phyloP scores from a whole-genome alignment of 2,113 vertebrate genomes.

The Platichthys stellatus region DNA sequence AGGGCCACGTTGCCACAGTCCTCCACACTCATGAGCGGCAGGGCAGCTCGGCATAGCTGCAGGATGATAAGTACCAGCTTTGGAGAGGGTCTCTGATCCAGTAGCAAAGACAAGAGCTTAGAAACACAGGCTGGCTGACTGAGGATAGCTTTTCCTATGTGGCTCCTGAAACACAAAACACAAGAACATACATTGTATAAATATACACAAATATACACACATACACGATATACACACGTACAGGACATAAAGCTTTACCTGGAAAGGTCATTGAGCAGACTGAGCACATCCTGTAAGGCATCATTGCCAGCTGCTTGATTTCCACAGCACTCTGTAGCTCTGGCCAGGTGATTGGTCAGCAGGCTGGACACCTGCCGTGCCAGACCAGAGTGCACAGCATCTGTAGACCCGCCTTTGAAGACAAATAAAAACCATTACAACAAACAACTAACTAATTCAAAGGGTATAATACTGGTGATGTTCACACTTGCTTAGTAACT shows the following conservation, averaged over 20 bases:
- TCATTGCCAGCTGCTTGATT: slow-evolving; percentile 98
- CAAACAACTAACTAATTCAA: background rate
- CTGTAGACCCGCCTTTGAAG: slow-evolving; percentile 89
- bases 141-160: slow-evolving; percentile 98
- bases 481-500: background rate
- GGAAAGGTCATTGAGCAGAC: slow-evolving; percentile 96
- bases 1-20: slow-evolving; percentile 97
- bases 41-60: slow-evolving; percentile 92
- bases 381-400: slow-evolving; percentile 96
- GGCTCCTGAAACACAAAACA: slow-evolving; percentile 85
- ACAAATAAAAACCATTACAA: background rate
- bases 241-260: slow-evolving; percentile 78
- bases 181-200: background rate
- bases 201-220: background rate
- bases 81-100: slow-evolving; percentile 97
- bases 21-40: slow-evolving; percentile 98
- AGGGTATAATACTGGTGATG: background rate
- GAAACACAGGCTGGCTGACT: slow-evolving; percentile 99
- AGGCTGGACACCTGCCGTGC: slow-evolving; percentile 97
- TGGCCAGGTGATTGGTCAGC: slow-evolving; percentile 95
- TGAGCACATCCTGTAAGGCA: slow-evolving; percentile 95
- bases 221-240: background rate
- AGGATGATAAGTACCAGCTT: slow-evolving; percentile 98
- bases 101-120: slow-evolving; percentile 94
- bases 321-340: slow-evolving; percentile 95